Base-by-base conservation (phyloP, 2,113 vertebrate genomes). In the Zapus hudsonius region DNA sequence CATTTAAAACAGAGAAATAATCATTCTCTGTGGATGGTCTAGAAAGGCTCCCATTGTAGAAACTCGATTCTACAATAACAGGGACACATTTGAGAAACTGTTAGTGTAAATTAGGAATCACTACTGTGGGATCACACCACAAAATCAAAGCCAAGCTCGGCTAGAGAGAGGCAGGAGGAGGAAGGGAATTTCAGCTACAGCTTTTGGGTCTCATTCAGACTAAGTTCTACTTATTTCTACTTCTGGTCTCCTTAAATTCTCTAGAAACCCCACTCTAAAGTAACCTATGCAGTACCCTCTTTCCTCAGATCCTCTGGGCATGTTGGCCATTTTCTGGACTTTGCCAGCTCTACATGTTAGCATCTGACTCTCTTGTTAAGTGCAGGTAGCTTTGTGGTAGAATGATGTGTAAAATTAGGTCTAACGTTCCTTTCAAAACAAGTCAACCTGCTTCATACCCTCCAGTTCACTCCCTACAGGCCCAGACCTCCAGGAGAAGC, bases 1-100 rank as follows among this genome's bases (percentile, higher is more conserved):
- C 22, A 79, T 38, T 92, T 69, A 93, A 80, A 86, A 22, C 61
- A 42, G 29, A 82, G 67, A 92, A 25, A 57, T 0, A 74, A 66
- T 5, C 52, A 87, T 87, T 87, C 61, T 36, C 55, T 84, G 64
- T 42, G 44, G 44, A 67, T 6, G 84, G 55, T n/a, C 13, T 67
- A 78, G 20, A 16, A 91, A 85, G 42, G 17, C 19, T 86, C 16
- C 27, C 38, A 33, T 92, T 91, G 81, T 91, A 93, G 82, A 86
- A 88, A 74, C 7, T 47, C 38, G 57, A 36, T 69, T 89, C 89
- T 61, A 72, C 81, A 80, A 83, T 73, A 79, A 72, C 3, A 72
- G 78, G 22, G 23, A 31, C 25, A 40, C 15, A 20, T 59, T 85
- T 84, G 64, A 85, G 47, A 84, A 79, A 80, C 25, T 16, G 4